phyloP scores from a whole-genome alignment of 2,888 invertebrate species.

The Tineola bisselliella region DNA sequence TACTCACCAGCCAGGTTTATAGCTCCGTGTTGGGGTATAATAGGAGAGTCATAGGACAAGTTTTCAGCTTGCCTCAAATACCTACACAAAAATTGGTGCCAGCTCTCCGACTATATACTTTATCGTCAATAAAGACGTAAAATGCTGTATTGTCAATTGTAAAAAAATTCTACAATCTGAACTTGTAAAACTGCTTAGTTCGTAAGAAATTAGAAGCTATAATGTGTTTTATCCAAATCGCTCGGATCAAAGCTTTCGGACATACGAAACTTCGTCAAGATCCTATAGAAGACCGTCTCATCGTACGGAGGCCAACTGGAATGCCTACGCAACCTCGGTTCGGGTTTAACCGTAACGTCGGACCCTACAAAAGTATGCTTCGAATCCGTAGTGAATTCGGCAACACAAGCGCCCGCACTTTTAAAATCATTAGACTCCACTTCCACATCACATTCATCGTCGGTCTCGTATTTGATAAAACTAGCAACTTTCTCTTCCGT shows the following conservation, averaged over 20 bases:
- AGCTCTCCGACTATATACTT: no score
- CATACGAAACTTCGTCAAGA: conserved; percentile 52
- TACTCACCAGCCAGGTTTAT: no score
- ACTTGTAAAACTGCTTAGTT: no score
- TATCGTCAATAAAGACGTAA: no score
- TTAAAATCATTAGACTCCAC: conserved; percentile 23
- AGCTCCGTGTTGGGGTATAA: no score
- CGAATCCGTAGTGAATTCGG: conserved; percentile 22
- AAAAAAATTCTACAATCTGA: no score
- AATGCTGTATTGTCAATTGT: no score
- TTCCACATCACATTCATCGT: background rate
- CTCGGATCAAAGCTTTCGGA: conserved; percentile 56
- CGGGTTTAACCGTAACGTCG: background rate
- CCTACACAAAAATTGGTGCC: no score
- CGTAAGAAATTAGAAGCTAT: conserved; percentile 13
- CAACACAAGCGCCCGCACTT: conserved; percentile 23
- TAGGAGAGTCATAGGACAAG: no score
- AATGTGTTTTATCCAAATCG: conserved; percentile 26
- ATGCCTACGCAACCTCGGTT: background rate
- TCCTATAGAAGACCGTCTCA: conserved; percentile 45
- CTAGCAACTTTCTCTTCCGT: conserved; percentile 16
- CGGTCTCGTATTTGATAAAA: conserved; percentile 13
- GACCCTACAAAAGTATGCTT: conserved; percentile 8
- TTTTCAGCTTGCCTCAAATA: no score
- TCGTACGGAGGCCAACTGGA: conserved; percentile 55